phyloP scores from a whole-genome alignment of 2,113 vertebrate genomes.

The Rattus rattus region DNA sequence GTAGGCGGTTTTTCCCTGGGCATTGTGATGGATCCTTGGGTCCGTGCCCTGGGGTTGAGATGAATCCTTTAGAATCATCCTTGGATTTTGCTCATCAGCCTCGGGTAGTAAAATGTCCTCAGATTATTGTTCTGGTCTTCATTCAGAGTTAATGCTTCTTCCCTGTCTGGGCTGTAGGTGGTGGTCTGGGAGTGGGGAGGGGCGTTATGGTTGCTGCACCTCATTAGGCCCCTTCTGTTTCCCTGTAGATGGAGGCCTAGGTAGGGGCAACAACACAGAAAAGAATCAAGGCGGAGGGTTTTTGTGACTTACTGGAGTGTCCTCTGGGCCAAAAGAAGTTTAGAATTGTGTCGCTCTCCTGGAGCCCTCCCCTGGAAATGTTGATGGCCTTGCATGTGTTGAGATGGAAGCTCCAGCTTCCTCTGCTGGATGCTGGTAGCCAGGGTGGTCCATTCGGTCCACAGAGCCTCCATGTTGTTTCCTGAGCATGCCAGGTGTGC shows the following conservation, averaged over 20 bases:
- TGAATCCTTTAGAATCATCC: background rate
- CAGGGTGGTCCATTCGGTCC: fast-evolving
- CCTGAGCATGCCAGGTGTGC: fast-evolving
- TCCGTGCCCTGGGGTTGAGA: background rate
- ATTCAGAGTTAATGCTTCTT: background rate
- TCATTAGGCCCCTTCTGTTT: background rate
- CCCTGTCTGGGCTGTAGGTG: background rate
- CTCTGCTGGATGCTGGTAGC: fast-evolving
- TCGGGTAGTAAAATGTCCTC: background rate
- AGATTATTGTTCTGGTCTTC: background rate
- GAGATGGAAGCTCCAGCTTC: background rate
- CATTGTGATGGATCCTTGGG: background rate
- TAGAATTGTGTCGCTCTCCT: background rate
- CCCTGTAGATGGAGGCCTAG: background rate
- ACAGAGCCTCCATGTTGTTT: background rate
- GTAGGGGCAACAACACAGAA: fast-evolving
- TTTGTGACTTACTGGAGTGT: background rate
- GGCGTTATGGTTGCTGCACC: background rate
- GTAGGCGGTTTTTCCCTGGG: background rate
- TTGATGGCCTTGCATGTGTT: background rate
- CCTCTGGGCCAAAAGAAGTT: background rate
- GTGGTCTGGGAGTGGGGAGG: background rate
- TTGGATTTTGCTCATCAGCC: background rate
- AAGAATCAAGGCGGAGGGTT: background rate
- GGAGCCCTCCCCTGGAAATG: background rate